These are phyloP conservation scores for Bursaphelenchus okinawaensis DNA, from an alignment of 2,888 invertebrate species.

Conservation along the genomic window DNA sequence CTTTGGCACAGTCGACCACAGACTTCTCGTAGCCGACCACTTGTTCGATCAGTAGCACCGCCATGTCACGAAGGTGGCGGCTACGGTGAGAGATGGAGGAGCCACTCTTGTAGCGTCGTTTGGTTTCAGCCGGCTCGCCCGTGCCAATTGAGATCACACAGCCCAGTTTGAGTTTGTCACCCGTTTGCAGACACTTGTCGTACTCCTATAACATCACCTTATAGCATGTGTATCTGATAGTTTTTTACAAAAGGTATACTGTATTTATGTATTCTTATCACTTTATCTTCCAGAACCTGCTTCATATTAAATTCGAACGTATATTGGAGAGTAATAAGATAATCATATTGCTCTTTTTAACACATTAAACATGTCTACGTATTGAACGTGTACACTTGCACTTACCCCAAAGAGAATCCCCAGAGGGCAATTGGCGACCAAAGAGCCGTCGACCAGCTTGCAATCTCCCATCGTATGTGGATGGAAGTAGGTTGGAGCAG, in stretches of 20 bases:
- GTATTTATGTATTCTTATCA: not conserved
- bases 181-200: slow-evolving; percentile 38
- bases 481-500: slow-evolving; percentile 53
- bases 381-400: not conserved
- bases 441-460: slow-evolving; percentile 47
- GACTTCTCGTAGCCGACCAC: slow-evolving; percentile 51
- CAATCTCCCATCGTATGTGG: slow-evolving; percentile 37
- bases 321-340: no score
- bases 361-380: not conserved
- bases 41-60: slow-evolving; percentile 47
- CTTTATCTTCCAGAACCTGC: no score
- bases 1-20: slow-evolving; percentile 44
- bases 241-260: no score
- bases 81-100: slow-evolving; percentile 36
- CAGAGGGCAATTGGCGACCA: slow-evolving; percentile 52
- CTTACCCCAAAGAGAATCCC: slow-evolving; percentile 45
- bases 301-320: no score
- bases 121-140: slow-evolving; percentile 38
- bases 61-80: slow-evolving; percentile 40
- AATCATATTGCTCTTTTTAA: not conserved
- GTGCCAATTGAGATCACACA: slow-evolving; percentile 50
- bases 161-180: slow-evolving; percentile 36
- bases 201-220: slow-evolving; percentile 37
- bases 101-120: slow-evolving; percentile 37
- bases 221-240: no score